Base-by-base conservation (phyloP, 2,113 vertebrate genomes). In the Synodontis membranacea region DNA sequence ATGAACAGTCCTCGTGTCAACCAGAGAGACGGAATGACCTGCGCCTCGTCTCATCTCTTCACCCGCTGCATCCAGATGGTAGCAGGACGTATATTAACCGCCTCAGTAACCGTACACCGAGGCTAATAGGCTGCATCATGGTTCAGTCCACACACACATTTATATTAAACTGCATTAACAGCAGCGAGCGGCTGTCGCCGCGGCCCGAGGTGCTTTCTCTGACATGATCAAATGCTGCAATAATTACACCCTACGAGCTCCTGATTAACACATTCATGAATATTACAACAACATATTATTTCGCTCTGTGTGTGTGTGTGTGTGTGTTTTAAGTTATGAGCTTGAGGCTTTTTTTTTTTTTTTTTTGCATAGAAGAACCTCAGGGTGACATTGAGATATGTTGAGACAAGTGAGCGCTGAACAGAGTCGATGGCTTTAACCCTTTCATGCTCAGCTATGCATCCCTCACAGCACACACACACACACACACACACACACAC, bases 41-140 rank as follows among this genome's bases (percentile, higher is more conserved):
- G 76, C 28, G 23, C 25, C 64, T 79, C 12, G 31, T 74, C 52
- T 80, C 72, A 14, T 54, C 75, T 78, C 31, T 42, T 60, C n/a
- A 42, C 52, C 3, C 89, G 85, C 87, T 91, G 87, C 88, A 75
- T 89, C 91, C 93, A 94, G 94, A 94, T 93, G 93, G 93, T 86
- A 68, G 92, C 88, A 88, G 90, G 92, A 92, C 86, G 88, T 93
- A 94, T 93, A 93, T 91, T 94, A 94, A 95, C 93, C 93, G 92
- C 90, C 93, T 95, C 92, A 94, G 94, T 95, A 95, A 95, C 94
- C 93, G 94, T 93, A 94, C 90, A 93, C 93, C 88, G 88, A 88
- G 92, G 93, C 92, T 93, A 93, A 88, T 88, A 89, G 93, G 91
- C 91, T 92, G 86, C 91, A 91, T 88, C 76, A 91, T 89, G 89